Percentiles rank a stretch among this genome's conserved stretches.
phyloP scores from a whole-genome alignment of 2,888 invertebrate genomes.

The Microctonus brassicae region DNA sequence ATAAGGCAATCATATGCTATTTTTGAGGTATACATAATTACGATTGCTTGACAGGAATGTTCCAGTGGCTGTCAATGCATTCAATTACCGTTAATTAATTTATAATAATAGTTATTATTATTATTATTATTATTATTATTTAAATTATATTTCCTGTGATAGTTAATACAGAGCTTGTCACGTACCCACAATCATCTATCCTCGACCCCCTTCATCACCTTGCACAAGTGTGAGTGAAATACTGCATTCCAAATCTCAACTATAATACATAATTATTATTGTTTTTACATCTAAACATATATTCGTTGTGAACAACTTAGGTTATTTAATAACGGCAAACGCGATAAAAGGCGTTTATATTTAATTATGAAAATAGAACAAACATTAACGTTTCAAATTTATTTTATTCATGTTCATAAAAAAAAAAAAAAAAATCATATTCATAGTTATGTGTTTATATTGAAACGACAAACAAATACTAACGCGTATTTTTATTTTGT shows the following conservation, averaged over 20 bases:
- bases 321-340: conserved; percentile 30
- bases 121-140: conserved; percentile 22
- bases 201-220: conserved; percentile 39
- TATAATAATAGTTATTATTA: background rate
- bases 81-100: conserved; percentile 7
- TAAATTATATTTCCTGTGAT: conserved; percentile 18
- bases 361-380: conserved; percentile 27
- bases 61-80: conserved; percentile 44
- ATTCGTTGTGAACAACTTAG: conserved; percentile 46
- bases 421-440: conserved; percentile 19
- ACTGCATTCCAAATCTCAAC: conserved; percentile 60
- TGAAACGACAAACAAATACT: conserved; percentile 56
- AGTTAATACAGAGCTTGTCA: conserved; percentile 28
- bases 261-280: conserved; percentile 70
- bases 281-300: conserved; percentile 46
- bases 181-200: conserved; percentile 11
- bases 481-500: conserved; percentile 69
- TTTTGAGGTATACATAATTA: conserved; percentile 10
- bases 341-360: conserved; percentile 7
- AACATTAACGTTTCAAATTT: conserved; percentile 18
- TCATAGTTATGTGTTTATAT: conserved; percentile 28
- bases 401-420: conserved; percentile 21
- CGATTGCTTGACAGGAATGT: conserved; percentile 16
- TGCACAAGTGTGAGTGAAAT: conserved; percentile 63
- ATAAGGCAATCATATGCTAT: background rate